Evolutionary conservation across 2,888 invertebrate genomes (phyloP).

Genomic region (Julus scandinavius): DNA sequence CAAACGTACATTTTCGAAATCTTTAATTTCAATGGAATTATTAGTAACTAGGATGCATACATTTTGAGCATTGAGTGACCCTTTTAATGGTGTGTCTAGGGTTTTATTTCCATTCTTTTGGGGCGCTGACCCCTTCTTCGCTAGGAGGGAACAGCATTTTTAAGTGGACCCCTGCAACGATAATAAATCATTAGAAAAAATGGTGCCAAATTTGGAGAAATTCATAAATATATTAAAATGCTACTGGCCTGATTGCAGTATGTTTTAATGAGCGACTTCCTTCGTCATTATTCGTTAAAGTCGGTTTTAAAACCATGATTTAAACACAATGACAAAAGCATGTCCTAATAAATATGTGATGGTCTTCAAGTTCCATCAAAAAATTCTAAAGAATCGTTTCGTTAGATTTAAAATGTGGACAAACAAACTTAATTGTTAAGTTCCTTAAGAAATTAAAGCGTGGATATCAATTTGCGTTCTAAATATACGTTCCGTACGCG

Average conservation of each 20-base stretch:
- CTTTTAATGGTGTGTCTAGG: not conserved
- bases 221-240: not conserved
- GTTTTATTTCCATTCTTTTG: slow-evolving; percentile 13
- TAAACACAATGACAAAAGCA: too few relatives aligned
- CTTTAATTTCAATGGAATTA: not conserved
- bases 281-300: too few relatives aligned
- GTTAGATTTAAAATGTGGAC: too few relatives aligned
- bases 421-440: too few relatives aligned
- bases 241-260: not conserved
- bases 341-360: too few relatives aligned
- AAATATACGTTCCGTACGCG: too few relatives aligned
- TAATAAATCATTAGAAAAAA: slow-evolving; percentile 33
- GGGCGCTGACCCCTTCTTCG: slow-evolving; percentile 21
- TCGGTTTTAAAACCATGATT: too few relatives aligned
- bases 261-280: not conserved
- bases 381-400: too few relatives aligned
- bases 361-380: too few relatives aligned
- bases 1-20: not conserved
- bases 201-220: not conserved
- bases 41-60: not conserved
- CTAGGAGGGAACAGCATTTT: not conserved
- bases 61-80: slow-evolving; percentile 3
- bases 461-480: too few relatives aligned
- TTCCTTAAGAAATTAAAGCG: too few relatives aligned
- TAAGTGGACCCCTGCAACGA: slow-evolving; percentile 2